These are phyloP conservation scores for Glossophaga mutica DNA, from an alignment of 2,797 vertebrate genomes.

Conservation along the genomic window DNA sequence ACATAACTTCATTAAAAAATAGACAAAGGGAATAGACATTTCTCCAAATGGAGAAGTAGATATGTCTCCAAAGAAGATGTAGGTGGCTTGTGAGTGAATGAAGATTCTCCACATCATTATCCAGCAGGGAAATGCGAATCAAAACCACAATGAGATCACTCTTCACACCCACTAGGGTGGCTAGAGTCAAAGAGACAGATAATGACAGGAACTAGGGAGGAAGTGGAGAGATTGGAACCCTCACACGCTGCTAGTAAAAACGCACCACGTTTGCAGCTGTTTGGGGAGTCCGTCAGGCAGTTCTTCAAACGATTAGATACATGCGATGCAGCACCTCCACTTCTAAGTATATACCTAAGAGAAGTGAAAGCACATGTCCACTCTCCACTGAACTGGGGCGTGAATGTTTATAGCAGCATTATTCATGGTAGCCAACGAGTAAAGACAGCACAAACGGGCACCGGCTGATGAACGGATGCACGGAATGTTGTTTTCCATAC, in stretches of 20 bases:
- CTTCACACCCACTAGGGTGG: no score
- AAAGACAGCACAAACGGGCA: background rate
- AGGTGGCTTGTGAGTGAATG: background rate
- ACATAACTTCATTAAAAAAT: background rate
- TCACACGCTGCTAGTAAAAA: background rate
- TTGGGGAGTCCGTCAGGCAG: background rate
- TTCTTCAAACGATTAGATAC: background rate
- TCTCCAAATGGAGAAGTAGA: background rate
- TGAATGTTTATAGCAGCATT: background rate
- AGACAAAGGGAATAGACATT: background rate
- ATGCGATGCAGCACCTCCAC: background rate
- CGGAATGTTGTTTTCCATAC: background rate
- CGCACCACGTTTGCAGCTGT: background rate
- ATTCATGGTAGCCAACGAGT: background rate
- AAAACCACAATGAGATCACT: background rate
- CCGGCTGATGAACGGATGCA: background rate
- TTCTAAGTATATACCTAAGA: background rate
- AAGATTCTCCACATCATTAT: background rate
- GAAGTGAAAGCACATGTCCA: background rate
- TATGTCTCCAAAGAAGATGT: background rate
- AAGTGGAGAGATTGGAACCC: background rate
- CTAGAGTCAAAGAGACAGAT: background rate
- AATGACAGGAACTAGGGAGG: background rate
- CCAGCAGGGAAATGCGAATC: background rate
- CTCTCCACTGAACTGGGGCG: background rate